Conservation (phyloP, 2,888 invertebrate species). For the Eupithecia exiguata region DNA sequence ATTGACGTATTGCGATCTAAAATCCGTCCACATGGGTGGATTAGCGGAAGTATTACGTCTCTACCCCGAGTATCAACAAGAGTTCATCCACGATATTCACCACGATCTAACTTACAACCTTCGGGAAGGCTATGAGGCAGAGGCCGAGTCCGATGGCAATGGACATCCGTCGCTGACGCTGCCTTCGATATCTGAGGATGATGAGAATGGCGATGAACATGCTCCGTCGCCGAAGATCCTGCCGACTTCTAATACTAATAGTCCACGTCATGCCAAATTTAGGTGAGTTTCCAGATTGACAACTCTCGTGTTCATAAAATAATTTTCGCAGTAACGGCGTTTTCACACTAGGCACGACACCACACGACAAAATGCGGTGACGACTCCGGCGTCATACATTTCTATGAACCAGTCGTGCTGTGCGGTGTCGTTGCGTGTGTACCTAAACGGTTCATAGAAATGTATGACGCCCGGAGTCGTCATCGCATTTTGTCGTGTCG, state of each 20-base stretch:
- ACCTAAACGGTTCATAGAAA: too few relatives aligned
- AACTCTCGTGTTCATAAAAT: too few relatives aligned
- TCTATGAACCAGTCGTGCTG: too few relatives aligned
- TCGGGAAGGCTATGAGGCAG: slow-evolving; percentile 95
- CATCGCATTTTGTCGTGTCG: too few relatives aligned
- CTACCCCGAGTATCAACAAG: slow-evolving; percentile 97
- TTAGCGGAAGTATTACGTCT: slow-evolving; percentile 93
- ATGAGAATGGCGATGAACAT: slow-evolving; percentile 92
- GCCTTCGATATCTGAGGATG: slow-evolving; percentile 97
- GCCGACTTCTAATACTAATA: slow-evolving; percentile 83
- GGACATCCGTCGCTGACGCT: slow-evolving; percentile 92
- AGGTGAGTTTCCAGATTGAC: slow-evolving; percentile 54
- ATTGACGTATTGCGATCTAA: slow-evolving; percentile 97
- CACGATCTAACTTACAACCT: slow-evolving; percentile 98
- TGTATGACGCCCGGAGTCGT: too few relatives aligned
- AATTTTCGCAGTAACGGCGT: too few relatives aligned
- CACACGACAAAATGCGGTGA: too few relatives aligned
- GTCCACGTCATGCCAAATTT: slow-evolving; percentile 88
- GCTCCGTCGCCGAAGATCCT: slow-evolving; percentile 86
- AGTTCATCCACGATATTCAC: slow-evolving; percentile 96
- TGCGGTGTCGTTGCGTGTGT: too few relatives aligned
- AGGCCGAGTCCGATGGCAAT: slow-evolving; percentile 90
- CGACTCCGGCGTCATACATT: too few relatives aligned
- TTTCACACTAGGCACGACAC: too few relatives aligned
- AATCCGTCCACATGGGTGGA: slow-evolving; percentile 96